A percentile compares a stretch with the other conserved stretches of the same genome.
Conservation (phyloP, 2,797 vertebrate genomes). For the Mionectes olivaceus region DNA sequence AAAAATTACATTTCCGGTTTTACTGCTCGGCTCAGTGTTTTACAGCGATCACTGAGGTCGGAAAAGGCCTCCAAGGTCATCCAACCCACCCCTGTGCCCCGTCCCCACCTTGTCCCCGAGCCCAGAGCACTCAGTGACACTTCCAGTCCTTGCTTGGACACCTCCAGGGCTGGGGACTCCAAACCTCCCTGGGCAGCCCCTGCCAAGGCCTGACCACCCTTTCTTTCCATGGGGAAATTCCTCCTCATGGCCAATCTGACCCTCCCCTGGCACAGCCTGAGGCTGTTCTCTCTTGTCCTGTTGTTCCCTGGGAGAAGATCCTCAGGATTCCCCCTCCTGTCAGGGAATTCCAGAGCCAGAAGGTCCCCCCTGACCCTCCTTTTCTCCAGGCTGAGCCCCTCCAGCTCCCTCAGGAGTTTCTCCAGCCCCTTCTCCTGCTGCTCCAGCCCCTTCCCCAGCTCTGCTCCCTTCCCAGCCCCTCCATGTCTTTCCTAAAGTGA, state of each 20-base stretch:
- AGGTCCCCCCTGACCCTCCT: not conserved
- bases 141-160: fast-evolving
- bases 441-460: not conserved
- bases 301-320: too few relatives aligned
- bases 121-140: fast-evolving
- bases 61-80: not conserved
- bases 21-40: not conserved
- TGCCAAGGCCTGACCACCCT: fast-evolving
- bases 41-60: not conserved
- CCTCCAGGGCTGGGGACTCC: fast-evolving
- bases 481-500: fast-evolving
- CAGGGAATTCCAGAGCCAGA: not conserved
- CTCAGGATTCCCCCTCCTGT: not conserved
- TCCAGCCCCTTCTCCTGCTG: not conserved
- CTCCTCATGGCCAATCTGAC: not conserved
- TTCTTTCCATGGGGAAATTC: not conserved
- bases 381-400: not conserved
- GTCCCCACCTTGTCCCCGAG: not conserved
- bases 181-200: not conserved
- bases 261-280: not conserved
- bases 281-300: fast-evolving
- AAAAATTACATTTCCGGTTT: not conserved
- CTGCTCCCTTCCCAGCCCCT: fast-evolving
- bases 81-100: fast-evolving
- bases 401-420: not conserved